Conservation (phyloP, 53 echinoderm and acorn worm species). For the Mesocentrotus franciscanus region DNA sequence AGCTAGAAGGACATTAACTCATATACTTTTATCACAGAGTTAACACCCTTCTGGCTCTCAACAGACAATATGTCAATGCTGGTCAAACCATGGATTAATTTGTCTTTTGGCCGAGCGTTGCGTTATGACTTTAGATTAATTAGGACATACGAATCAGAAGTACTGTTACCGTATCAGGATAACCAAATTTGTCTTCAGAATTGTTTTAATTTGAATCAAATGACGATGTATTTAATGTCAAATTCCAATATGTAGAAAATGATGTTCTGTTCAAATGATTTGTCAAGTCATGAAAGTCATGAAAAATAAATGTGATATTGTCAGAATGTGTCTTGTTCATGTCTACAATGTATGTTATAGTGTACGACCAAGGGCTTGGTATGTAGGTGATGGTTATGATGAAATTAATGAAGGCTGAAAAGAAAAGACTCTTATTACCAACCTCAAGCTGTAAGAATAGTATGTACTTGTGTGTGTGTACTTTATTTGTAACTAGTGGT, state of each 20-base stretch:
- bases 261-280: neutral
- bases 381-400: neutral
- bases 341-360: neutral
- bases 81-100: neutral
- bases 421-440: neutral
- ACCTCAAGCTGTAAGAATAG: too few relatives aligned
- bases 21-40: too few relatives aligned
- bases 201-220: neutral
- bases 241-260: neutral
- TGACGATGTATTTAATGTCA: slow-evolving; percentile 25
- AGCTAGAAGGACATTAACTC: too few relatives aligned
- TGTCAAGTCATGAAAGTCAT: slow-evolving; percentile 23
- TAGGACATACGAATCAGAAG: neutral
- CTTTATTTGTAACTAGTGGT: neutral
- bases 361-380: too few relatives aligned
- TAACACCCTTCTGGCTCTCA: too few relatives aligned
- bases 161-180: slow-evolving; percentile 6
- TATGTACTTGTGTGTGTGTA: too few relatives aligned
- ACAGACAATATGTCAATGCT: neutral
- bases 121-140: neutral
- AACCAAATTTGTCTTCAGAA: neutral
- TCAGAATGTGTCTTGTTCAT: neutral
- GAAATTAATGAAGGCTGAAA: neutral
- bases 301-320: slow-evolving; percentile 38
- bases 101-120: neutral